A percentile compares a stretch with the other conserved stretches of the same genome.
phyloP scores from a whole-genome alignment of 1,140 invertebrate species.

The Mactra quadrangularis region DNA sequence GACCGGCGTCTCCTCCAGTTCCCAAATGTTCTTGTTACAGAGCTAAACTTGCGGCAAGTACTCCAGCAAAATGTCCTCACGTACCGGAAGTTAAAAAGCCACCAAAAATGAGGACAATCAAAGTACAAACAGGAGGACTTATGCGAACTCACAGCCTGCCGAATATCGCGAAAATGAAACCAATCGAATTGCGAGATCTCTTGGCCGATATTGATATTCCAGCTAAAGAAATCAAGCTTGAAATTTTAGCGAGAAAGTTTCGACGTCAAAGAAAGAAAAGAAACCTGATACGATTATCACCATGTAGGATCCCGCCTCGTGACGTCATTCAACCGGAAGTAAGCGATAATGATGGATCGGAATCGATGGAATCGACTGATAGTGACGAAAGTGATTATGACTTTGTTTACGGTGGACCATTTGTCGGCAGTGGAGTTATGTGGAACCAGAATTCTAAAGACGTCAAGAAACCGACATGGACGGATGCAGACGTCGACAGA shows the following conservation, averaged over 20 bases:
- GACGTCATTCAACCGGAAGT: neutral
- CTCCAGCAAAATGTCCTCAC: slow-evolving; percentile 16
- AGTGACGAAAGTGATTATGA: slow-evolving; percentile 44
- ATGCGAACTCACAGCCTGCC: slow-evolving; percentile 34
- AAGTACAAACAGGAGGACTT: slow-evolving; percentile 6
- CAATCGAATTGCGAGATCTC: slow-evolving; percentile 39
- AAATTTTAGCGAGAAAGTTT: slow-evolving; percentile 48
- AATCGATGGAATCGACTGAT: slow-evolving; percentile 1
- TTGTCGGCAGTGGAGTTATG: slow-evolving; percentile 54
- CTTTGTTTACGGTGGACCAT: slow-evolving; percentile 54
- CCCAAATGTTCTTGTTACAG: slow-evolving; percentile 46
- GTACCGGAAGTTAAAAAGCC: slow-evolving; percentile 38
- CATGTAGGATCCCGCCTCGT: slow-evolving; percentile 12
- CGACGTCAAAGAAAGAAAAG: slow-evolving; percentile 32
- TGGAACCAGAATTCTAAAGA: slow-evolving; percentile 37
- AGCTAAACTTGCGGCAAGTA: neutral
- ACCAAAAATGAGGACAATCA: slow-evolving; percentile 28
- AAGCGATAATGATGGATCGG: neutral
- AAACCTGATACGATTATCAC: slow-evolving; percentile 35
- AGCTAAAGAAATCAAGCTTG: slow-evolving; percentile 58
- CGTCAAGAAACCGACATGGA: slow-evolving; percentile 36
- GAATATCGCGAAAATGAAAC: slow-evolving; percentile 25
- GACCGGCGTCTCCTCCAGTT: slow-evolving; percentile 9
- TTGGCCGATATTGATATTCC: slow-evolving; percentile 49
- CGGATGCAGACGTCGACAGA: slow-evolving; percentile 49